Evolutionary conservation across 2,113 vertebrate genomes (phyloP).

Genomic region (Leptobrachium leishanense): DNA sequence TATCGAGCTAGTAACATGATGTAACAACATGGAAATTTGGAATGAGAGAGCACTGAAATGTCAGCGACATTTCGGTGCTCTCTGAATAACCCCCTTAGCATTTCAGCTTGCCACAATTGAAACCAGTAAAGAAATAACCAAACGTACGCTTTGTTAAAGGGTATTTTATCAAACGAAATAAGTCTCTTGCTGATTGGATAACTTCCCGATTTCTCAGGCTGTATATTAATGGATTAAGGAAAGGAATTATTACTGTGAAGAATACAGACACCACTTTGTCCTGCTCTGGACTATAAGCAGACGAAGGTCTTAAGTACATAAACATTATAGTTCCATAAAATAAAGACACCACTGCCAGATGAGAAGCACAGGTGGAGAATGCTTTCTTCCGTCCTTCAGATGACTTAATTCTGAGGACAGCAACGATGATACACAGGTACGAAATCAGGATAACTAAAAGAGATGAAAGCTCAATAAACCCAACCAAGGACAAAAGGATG

Average conservation of each 20-base stretch:
- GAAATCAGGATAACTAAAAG: conserved; percentile 11
- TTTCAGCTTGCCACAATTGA: too few species aligned
- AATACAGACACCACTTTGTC: conserved; percentile 32
- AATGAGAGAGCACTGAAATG: too few species aligned
- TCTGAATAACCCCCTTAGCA: too few species aligned
- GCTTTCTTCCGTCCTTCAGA: conserved; percentile 22
- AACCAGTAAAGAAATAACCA: too few species aligned
- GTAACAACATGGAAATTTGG: too few species aligned
- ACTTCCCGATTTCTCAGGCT: conserved; percentile 29
- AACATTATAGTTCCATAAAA: conserved; percentile 44
- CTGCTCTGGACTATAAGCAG: conserved; percentile 30
- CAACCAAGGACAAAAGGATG: conserved; percentile 28
- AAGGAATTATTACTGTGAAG: conserved; percentile 36
- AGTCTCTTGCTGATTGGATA: conserved; percentile 6
- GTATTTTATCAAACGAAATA: too few species aligned
- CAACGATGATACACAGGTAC: conserved; percentile 3
- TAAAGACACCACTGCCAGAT: conserved; percentile 27
- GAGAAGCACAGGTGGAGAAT: conserved; percentile 35
- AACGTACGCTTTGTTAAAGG: too few species aligned
- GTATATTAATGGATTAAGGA: conserved; percentile 38
- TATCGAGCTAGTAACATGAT: too few species aligned
- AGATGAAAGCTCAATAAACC: conserved; percentile 34
- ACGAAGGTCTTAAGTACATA: conserved; percentile 43
- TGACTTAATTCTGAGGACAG: conserved; percentile 14
- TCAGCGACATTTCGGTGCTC: too few species aligned